Evolutionary conservation across 1,140 invertebrate species (phyloP), one percentile per base, ranked within the genome.

Genomic region (Cotesia chilonis): DNA sequence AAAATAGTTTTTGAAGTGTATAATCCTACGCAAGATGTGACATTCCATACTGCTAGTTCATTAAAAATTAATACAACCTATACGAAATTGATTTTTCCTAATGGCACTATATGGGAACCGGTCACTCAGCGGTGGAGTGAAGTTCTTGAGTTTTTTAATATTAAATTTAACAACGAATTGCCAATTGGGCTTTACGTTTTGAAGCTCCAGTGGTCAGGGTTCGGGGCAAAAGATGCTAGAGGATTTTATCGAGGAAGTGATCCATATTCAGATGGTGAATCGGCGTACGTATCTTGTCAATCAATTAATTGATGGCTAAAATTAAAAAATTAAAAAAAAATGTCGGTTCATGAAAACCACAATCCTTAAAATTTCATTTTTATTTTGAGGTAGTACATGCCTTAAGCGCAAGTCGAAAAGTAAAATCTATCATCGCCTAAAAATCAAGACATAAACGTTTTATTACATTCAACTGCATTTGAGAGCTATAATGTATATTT

Each of bases 1-100:
- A 54, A 37, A 0, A 74, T 79, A 14, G 64, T 51, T 3, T 69
- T 83, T 4, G n/a, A 77, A 52, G 57, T 80, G 4, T 7, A 61
- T 2, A 38, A 74, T 7, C 6, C 68, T 17, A 81, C 77, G 0
- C 52, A 51, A 10, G 52, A 75, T 6, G 51, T 83, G 9, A 64
- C 68, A 7, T 51, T 83, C 4, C 79, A 66, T 28, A 51, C n/a
- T n/a, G 17, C 47, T 55, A 12, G n/a, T 38, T 28, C 54, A 14
- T 7, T 67, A 7, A 51, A 54, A n/a, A 68, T 68, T 20, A 51
- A 68, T 12, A 68, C 54, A 37, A 54, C 41, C 5, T 51, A 68
- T 10, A 68, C 66, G 6, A 68, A n/a, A 54, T 51, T 68, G 6
- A 12, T 68, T 2, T 7, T 10, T 0, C 35, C 12, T 35, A n/a